Percentiles rank a stretch among this genome's conserved stretches.
These are phyloP conservation scores for Sitobion miscanthi DNA, from an alignment of 1,140 invertebrate species.

Conservation along the genomic window DNA sequence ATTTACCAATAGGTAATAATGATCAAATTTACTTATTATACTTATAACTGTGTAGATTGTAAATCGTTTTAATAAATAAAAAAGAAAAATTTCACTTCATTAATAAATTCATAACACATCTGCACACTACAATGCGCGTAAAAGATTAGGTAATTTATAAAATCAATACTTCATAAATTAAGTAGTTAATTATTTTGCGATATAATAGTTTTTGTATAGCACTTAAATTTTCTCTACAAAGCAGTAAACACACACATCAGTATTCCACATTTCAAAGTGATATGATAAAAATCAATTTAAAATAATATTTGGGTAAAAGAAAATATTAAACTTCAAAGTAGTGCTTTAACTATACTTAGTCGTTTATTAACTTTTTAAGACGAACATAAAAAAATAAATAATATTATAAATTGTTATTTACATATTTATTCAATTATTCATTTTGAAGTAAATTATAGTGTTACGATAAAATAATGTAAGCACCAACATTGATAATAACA, in stretches of 20 bases:
- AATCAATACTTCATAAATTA: neutral
- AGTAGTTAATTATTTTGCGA: neutral
- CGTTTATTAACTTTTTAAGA: neutral
- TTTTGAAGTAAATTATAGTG: slow-evolving; percentile 31
- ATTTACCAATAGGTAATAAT: no score
- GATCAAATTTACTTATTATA: no score
- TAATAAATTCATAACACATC: neutral
- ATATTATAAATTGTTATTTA: slow-evolving; percentile 21
- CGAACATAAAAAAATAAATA: neutral
- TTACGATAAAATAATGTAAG: neutral
- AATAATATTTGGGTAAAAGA: neutral
- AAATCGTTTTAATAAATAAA: no score
- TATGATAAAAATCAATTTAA: neutral
- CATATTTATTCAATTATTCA: slow-evolving; percentile 41
- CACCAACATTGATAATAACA: slow-evolving; percentile 16
- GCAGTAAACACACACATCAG: neutral
- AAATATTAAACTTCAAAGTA: neutral
- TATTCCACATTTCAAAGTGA: neutral
- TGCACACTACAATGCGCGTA: neutral
- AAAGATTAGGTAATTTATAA: no score
- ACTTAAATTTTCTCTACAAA: neutral
- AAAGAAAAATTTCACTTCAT: no score
- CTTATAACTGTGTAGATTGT: no score
- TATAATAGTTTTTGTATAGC: neutral
- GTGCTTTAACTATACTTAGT: neutral